Evolutionary conservation across 2,888 invertebrate species (phyloP), one percentile per base, ranked within the genome.

Genomic region (Spicauda simplicius): DNA sequence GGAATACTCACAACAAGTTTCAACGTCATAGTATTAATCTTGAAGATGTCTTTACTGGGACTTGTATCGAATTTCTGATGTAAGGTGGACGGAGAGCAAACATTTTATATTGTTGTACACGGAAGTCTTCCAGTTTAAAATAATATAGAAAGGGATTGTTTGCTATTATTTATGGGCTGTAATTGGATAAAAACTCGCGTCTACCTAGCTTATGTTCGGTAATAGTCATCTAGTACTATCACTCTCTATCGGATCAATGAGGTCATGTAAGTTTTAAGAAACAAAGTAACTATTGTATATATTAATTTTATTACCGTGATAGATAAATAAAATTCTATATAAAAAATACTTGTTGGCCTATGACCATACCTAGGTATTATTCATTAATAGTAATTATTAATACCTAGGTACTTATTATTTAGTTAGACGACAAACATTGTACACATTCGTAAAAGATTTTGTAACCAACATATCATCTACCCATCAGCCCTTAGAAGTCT

Each of bases 91-190:
- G 30, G 52, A 45, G 57, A 54, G 12, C 71, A 67, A 71, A 70
- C 80, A 74, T 87, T 92, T 86, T 92, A 91, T 92, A 92, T 79
- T 74, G 72, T 79, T 72, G 77, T 77, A 84, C 74, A 78, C 91
- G 92, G 91, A 91, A 92, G 84, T 70, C 69, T 68, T 74, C 69
- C 69, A 69, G 64, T 48, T 33, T 69, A 67, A 68, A 78, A 75
- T 70, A 73, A 74, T 72, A 73, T 66, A 85, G 89, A 91, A 89
- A 90, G 90, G 89, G 86, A 86, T 75, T 77, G 78, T 71, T 71
- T 61, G 60, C 53, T 59, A 25, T 61, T 57, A 61, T 61, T 61
- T 67, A 67, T 62, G 61, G 52, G 53, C 56, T 12, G 52, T 67
- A 67, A 67, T 67, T 67, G 67, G 52, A 56, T 45, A 55, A 59